Percentiles rank a stretch among this genome's conserved stretches.
Evolutionary conservation across 2,113 vertebrate species (phyloP).

Genomic region (Ochotona curzoniae): DNA sequence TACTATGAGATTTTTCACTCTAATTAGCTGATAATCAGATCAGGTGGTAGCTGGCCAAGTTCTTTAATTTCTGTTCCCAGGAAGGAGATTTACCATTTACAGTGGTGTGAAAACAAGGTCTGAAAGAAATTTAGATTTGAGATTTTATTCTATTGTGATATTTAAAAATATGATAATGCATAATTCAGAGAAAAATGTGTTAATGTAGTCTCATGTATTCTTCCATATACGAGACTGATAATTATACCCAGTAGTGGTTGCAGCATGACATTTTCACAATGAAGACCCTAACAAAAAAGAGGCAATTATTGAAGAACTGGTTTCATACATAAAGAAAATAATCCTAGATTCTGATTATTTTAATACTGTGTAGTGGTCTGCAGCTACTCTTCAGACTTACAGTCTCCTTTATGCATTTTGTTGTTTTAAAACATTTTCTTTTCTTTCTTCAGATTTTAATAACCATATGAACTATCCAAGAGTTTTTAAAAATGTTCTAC

Average conservation of each 20-base stretch:
- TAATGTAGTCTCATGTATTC: slow-evolving; percentile 50
- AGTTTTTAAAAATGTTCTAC: background rate
- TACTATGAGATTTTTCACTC: background rate
- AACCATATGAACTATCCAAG: background rate
- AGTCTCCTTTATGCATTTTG: background rate
- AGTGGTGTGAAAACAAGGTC: background rate
- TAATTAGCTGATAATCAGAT: background rate
- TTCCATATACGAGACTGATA: background rate
- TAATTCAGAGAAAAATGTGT: background rate
- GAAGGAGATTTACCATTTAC: background rate
- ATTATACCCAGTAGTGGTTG: background rate
- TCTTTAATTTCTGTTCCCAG: background rate
- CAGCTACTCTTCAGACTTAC: background rate
- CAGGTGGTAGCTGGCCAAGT: background rate
- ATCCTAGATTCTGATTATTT: background rate
- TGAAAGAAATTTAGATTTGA: background rate
- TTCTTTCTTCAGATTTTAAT: background rate
- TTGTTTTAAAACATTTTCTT: background rate
- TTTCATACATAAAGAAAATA: slow-evolving; percentile 33
- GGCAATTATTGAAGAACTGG: background rate
- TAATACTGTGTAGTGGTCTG: background rate
- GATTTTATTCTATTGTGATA: background rate
- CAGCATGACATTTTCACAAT: background rate
- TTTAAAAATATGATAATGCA: slow-evolving; percentile 19
- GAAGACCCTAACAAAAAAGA: slow-evolving; percentile 14